Conservation (phyloP, 2,888 invertebrate genomes). For the Drosophila ustulata region DNA sequence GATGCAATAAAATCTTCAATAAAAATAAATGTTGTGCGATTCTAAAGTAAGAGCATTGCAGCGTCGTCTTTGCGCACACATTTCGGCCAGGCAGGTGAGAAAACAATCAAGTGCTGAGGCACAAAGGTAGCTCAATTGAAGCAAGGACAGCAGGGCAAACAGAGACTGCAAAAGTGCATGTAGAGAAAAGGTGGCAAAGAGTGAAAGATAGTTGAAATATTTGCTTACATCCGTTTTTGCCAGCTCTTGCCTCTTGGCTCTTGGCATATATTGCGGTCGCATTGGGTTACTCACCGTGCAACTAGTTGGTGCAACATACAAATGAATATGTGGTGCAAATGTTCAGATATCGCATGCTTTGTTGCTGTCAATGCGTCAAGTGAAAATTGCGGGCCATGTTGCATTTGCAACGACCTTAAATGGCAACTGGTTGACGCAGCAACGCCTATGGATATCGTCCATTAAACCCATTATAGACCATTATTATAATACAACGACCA, state of each 20-base stretch:
- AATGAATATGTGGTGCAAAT: neutral
- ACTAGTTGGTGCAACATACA: constrained; percentile 43
- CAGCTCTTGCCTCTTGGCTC: constrained; percentile 15
- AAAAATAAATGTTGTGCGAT: too few species aligned
- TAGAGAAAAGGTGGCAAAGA: constrained; percentile 1
- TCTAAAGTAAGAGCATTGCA: constrained; percentile 16
- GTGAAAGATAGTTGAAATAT: constrained; percentile 25
- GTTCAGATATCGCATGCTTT: constrained; percentile 41
- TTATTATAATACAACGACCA: constrained; percentile 68
- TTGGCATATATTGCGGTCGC: constrained; percentile 63
- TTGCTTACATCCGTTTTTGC: constrained; percentile 69
- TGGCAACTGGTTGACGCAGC: constrained; percentile 65
- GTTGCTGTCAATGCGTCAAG: constrained; percentile 69
- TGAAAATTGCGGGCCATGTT: constrained; percentile 76
- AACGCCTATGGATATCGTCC: constrained; percentile 71
- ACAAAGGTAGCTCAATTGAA: constrained; percentile 40
- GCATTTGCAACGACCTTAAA: constrained; percentile 64
- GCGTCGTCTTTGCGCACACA: constrained; percentile 1
- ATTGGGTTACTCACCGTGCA: constrained; percentile 40
- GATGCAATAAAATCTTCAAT: too few species aligned
- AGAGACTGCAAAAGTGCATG: neutral
- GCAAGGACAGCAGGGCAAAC: constrained; percentile 9
- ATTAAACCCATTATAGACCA: constrained; percentile 65
- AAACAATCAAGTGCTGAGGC: constrained; percentile 52
- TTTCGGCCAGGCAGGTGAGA: constrained; percentile 38